Percentiles rank a stretch among this genome's conserved stretches.
Evolutionary conservation across 2,888 invertebrate genomes (phyloP).

Genomic region (Caenorhabditis sp.): DNA sequence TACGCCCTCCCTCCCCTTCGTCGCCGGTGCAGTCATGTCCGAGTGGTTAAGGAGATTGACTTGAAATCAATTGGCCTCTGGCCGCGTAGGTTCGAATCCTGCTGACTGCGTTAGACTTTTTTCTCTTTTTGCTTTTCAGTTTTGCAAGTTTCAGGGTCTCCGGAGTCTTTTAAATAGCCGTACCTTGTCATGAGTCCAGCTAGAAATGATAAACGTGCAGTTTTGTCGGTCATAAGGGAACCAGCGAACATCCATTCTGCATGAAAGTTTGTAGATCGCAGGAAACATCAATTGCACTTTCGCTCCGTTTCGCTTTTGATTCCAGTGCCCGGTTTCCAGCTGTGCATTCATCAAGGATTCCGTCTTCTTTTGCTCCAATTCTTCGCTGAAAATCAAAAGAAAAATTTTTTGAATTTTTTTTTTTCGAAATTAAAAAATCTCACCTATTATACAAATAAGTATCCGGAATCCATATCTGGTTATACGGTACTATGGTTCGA

Average conservation of each 20-base stretch:
- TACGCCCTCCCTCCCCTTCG: neutral
- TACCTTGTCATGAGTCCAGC: conserved; percentile 80
- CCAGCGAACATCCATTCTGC: conserved; percentile 81
- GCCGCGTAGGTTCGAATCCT: conserved; percentile 83
- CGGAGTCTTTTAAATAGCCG: conserved; percentile 43
- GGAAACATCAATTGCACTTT: conserved; percentile 82
- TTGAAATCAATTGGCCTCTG: conserved; percentile 83
- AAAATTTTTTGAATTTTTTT: neutral
- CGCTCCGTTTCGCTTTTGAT: conserved; percentile 74
- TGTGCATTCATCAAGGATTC: conserved; percentile 82
- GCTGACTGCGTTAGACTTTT: conserved; percentile 75
- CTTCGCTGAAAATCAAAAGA: conserved; percentile 73
- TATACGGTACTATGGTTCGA: conserved; percentile 82
- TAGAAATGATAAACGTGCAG: conserved; percentile 82
- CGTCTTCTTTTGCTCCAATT: conserved; percentile 81
- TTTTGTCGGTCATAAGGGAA: conserved; percentile 81
- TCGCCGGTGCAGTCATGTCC: conserved; percentile 77
- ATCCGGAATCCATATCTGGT: conserved; percentile 83
- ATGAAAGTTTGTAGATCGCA: conserved; percentile 82
- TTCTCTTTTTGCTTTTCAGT: conserved; percentile 13
- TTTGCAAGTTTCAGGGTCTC: neutral
- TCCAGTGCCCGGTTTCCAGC: conserved; percentile 80
- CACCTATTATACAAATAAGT: conserved; percentile 82
- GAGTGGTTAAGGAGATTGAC: conserved; percentile 83
- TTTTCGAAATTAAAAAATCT: neutral